Base-by-base conservation (phyloP, 1,140 invertebrate genomes). In the Megalopta genalis region DNA sequence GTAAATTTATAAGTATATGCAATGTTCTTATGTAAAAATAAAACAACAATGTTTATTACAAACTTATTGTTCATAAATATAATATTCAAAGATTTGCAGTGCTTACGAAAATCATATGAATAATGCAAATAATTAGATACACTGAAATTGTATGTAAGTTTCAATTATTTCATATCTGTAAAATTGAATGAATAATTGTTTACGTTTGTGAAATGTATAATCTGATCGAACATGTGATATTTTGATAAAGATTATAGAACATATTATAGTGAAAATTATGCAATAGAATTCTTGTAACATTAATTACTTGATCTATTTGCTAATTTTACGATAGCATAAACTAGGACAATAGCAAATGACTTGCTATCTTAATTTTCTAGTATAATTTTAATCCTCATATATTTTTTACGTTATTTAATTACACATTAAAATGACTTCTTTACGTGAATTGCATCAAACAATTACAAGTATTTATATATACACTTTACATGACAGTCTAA, bases 321-420 rank as follows among this genome's bases (percentile, higher is more conserved):
- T 76, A 74, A 57, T 42, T 52, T 52, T 37, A 27, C 14, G 9
- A 23, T 39, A 49, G 69, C 10, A 1, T 70, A 77, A 77, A 60
- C 16, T 77, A 77, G 16, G 23, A 57, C 60, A 68, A 59, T 59
- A 57, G 2, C 46, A 76, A 68, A 81, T 63, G 12, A 70, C 37
- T 64, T 54, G 32, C 63, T 21, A 69, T 27, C 21, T 69, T 69
- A 37, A 52, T 52, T 0, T 32, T 70, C 52, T 60, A 66, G 52
- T 39, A 65, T 39, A 60, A 63, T 18, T 75, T 16, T 69, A 73
- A 82, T 14, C 68, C 72, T 57, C 49, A 70, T 65, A 60, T 25
- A 78, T 46, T 80, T 62, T 83, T 83, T 83, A 74, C 70, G 57
- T 79, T 73, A 27, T 60, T 57, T 74, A 10, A 52, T 71, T 71